Evolutionary conservation across 1,140 invertebrate genomes (phyloP), one percentile per base, ranked within the genome.

Genomic region (Holotrichia oblita): DNA sequence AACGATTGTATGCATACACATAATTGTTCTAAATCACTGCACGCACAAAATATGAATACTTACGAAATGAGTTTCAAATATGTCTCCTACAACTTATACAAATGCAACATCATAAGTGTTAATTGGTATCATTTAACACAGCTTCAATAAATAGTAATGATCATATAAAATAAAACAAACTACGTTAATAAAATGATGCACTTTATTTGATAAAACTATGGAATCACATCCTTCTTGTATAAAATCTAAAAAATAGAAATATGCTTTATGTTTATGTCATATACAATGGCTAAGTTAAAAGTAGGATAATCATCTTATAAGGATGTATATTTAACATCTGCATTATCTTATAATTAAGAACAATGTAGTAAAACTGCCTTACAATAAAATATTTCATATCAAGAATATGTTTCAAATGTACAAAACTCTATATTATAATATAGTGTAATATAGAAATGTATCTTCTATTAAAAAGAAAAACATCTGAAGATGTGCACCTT

Each of bases 211-310:
- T 69, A 69, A 69, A 69, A 69, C 22, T 69, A 17, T 69, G 61
- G 61, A 24, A 69, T 69, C 61, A 34, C 61, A 27, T 69, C 61
- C 61, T 12, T 69, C 22, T 27, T 27, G 61, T 69, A 69, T 69
- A 69, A 69, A 69, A 69, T 69, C 61, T 69, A 69, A 69, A 69
- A 64, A 64, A 64, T 64, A 64, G 3, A 64, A 69, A 24, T 69
- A 69, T 34, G 4, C 4, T 34, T 3, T 69, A 69, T 6, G 48
- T 69, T 22, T 69, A 69, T 69, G 27, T 34, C 27, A 34, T 12
- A 27, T 69, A 69, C 20, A 69, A 69, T 34, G 61, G 61, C 61
- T 69, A 69, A 69, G 61, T 22, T 69, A 69, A 69, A 69, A 69
- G 22, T 69, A 69, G 61, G 61, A 69, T 69, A 55, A 17, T 55